These are phyloP conservation scores for Odontophorus gujanensis DNA, from an alignment of 2,113 vertebrate species.

Conservation along the genomic window DNA sequence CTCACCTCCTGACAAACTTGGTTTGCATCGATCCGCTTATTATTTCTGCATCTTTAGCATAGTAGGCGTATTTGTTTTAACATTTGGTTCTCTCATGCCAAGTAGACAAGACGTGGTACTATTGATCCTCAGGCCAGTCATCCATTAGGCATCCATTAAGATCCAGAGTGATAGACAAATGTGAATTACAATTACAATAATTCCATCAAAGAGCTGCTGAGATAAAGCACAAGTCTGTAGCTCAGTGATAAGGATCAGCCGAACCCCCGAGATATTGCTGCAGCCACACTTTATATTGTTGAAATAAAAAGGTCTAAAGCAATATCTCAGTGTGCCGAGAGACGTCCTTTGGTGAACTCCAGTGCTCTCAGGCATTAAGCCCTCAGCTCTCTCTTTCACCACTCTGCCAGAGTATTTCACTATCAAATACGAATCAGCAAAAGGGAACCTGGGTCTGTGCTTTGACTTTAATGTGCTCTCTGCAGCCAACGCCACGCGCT, in stretches of 20 bases:
- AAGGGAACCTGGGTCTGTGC: neutral
- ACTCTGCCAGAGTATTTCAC: neutral
- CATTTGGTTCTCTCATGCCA: neutral
- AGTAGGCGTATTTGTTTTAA: neutral
- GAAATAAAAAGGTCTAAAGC: constrained; percentile 6
- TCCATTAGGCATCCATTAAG: constrained; percentile 27
- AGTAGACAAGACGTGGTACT: neutral
- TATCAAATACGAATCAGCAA: neutral
- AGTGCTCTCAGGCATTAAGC: neutral
- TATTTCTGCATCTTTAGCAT: constrained; percentile 12
- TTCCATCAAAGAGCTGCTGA: neutral
- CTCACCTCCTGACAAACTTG: neutral
- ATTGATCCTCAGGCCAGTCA: neutral
- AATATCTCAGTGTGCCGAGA: neutral
- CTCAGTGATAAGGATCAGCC: neutral
- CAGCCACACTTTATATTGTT: neutral
- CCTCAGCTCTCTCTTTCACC: neutral
- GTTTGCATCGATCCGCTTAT: neutral
- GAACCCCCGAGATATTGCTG: fast-evolving
- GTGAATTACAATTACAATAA: neutral
- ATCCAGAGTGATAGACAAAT: neutral
- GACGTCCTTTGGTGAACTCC: neutral
- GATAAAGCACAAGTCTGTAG: neutral
- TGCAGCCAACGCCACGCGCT: fast-evolving
- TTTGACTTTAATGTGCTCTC: neutral